Evolutionary conservation across 2,888 invertebrate genomes (phyloP), one percentile per base, ranked within the genome.

Genomic region (Temnothorax ravouxi): DNA sequence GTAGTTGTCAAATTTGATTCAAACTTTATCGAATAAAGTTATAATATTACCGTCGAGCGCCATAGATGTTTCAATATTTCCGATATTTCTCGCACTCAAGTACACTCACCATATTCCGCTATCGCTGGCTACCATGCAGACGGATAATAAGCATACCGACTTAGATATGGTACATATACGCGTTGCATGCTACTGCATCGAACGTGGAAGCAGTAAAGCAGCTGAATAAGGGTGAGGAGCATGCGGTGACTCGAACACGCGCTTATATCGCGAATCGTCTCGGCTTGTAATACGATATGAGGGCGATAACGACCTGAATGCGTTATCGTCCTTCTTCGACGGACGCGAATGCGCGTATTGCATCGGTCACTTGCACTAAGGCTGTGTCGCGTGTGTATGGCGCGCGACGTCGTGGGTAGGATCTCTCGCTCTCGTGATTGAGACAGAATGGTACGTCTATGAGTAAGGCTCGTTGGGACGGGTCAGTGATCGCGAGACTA

Each of bases 401-500:
- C 59, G n/a, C 41, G 13, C 64, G 29, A 84, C 74, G 66, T 56
- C 44, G 83, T 34, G 64, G 3, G 34, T 72, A 80, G 75, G 79
- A 47, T 80, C 59, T 47, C 66, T 52, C 54, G 81, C 54, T 75
- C 44, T 59, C 61, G 87, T 80, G 87, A 88, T 85, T 81, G 62
- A 72, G 74, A 83, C 72, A 80, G 79, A 77, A 84, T 79, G 85
- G 56, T 84, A 80, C 61, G 64, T 83, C 82, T 86, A 54, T 86
- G 88, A 90, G 79, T 84, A 83, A 83, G 82, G 86, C 76, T 84
- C 69, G 80, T 92, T 92, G 88, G 82, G 90, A 77, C 80, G 83
- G 93, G 93, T 93, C 92, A 92, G 91, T 91, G 88, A 87, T 86
- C 88, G 89, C 62, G 85, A 90, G 91, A 89, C 91, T 92, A 93